Base-by-base conservation (phyloP, 2,797 vertebrate genomes). In the Chiloscyllium punctatum region DNA sequence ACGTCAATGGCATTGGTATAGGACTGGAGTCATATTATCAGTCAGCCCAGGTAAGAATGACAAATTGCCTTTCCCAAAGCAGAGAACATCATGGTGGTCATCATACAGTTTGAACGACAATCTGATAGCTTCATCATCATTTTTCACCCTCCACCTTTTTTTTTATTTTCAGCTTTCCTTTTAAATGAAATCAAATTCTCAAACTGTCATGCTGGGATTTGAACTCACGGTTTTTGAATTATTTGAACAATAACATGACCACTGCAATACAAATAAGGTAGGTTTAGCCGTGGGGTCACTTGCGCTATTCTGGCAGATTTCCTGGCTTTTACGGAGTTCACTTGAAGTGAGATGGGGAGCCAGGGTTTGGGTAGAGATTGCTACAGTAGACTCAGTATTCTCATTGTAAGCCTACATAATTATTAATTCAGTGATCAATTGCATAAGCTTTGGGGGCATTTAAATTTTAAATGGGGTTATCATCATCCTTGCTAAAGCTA, bases 361-460 rank as follows among this genome's bases (percentile, higher is more conserved):
- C 5, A 37, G 3, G 16, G 16, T 0, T n/a, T 82, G 77, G 82
- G 13, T 92, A 21, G 21, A 37, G 23, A 69, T 25, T 92, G 62
- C 62, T 42, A 8, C n/a, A 42, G n/a, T 42, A 25, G 66, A 37
- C 21, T 69, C 79, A 37, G 62, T 69, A 62, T 18, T 92, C n/a
- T 62, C 9, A n/a, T 23, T 37, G n/a, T 42, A 69, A 42, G 66
- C 90, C n/a, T 42, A 68, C 37, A 69, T 25, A 92, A 68, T 37
- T 92, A 69, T 92, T 68, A 92, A 92, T 69, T 92, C 66, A 92
- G 8, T 69, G n/a, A 92, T 69, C n/a, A 66, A 42, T 69, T 92
- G 62, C 62, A 92, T 92, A 25, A 4, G 62, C n/a, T 92, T 69
- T 92, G n/a, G 62, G 79, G n/a, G 37, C 66, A 68, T 69, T 92